Evolutionary conservation across 2,113 vertebrate species (phyloP).

Genomic region (Heliornis fulica): DNA sequence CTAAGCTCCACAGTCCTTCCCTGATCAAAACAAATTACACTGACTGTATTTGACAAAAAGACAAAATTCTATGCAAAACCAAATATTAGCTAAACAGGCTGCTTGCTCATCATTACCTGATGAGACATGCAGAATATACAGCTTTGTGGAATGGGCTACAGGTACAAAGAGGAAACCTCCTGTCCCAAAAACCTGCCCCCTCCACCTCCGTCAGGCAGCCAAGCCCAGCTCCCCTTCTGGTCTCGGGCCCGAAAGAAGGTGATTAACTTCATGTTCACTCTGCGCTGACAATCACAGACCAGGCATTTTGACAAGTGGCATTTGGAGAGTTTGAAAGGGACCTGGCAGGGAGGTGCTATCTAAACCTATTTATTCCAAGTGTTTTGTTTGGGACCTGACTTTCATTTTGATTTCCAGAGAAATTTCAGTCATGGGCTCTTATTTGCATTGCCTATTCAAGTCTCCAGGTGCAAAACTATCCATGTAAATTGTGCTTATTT

Average conservation of each 20-base stretch:
- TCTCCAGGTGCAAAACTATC: neutral
- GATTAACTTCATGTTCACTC: rapidly evolving
- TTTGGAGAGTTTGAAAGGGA: neutral
- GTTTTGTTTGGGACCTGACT: neutral
- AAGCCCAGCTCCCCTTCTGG: neutral
- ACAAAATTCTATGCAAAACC: neutral
- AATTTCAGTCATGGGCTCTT: neutral
- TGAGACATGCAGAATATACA: neutral
- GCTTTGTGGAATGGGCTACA: neutral
- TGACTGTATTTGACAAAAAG: neutral
- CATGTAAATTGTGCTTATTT: neutral
- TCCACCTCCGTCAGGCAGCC: neutral
- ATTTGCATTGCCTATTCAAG: neutral
- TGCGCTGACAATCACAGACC: neutral
- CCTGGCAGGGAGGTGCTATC: neutral
- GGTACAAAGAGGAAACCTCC: neutral
- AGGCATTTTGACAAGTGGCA: neutral
- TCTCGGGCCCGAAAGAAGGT: neutral
- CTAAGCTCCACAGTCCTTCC: neutral
- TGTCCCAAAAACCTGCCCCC: neutral
- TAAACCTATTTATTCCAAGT: neutral
- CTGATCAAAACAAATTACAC: neutral
- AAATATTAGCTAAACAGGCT: neutral
- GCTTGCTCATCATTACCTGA: neutral
- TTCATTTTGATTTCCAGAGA: neutral